phyloP scores from a whole-genome alignment of 2,888 invertebrate genomes.

The Catonia carolina region DNA sequence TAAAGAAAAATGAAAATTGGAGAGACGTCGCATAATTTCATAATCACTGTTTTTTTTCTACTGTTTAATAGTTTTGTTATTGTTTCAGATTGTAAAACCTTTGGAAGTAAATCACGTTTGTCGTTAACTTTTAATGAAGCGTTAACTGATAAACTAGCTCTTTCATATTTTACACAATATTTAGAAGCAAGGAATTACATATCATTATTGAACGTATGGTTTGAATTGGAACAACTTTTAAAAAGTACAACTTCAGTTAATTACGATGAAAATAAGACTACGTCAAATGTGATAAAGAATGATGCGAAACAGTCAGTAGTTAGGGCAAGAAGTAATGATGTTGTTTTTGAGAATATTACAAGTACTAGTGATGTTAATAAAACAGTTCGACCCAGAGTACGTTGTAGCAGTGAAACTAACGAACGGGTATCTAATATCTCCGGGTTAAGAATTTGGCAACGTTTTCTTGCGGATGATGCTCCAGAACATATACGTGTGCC shows the following conservation, averaged over 20 bases:
- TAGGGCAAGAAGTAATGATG: slow-evolving; percentile 14
- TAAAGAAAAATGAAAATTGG: too few species aligned
- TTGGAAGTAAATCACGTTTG: slow-evolving; percentile 49
- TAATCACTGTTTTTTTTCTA: too few species aligned
- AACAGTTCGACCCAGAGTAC: background rate
- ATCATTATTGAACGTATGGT: slow-evolving; percentile 63
- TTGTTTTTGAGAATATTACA: background rate
- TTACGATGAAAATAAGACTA: background rate
- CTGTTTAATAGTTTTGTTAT: too few species aligned
- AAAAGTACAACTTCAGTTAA: background rate
- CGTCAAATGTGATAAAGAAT: background rate
- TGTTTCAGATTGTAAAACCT: too few species aligned
- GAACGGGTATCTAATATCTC: background rate
- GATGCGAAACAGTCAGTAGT: background rate
- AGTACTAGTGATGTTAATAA: background rate
- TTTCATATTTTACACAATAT: slow-evolving; percentile 79
- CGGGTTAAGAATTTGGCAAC: slow-evolving; percentile 7
- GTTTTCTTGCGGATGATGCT: slow-evolving; percentile 28
- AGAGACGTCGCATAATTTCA: too few species aligned
- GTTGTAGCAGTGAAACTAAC: slow-evolving; percentile 2
- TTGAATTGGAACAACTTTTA: slow-evolving; percentile 60
- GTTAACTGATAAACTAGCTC: slow-evolving; percentile 67
- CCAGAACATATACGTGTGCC: slow-evolving; percentile 24
- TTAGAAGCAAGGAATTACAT: slow-evolving; percentile 68
- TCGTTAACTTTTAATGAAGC: slow-evolving; percentile 70